These are phyloP conservation scores for Zoanthus sansibaricus DNA, from an alignment of 92 coral and sea anemone genomes.

Conservation along the genomic window DNA sequence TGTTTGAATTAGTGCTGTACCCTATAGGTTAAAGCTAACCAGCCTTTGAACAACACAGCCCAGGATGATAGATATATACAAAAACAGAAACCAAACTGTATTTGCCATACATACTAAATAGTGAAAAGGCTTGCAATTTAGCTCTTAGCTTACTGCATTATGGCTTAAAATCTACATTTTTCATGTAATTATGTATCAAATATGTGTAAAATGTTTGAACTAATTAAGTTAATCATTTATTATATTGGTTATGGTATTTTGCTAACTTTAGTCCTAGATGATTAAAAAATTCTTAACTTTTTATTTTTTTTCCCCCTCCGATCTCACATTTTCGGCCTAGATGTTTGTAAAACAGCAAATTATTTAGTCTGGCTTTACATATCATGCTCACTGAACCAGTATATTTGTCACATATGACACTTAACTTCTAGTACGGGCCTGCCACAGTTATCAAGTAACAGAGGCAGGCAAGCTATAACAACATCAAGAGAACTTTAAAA, in stretches of 20 bases:
- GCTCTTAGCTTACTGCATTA: background rate
- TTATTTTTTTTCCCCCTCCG: background rate
- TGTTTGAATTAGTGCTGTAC: background rate
- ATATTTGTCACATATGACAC: background rate
- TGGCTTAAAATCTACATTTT: background rate
- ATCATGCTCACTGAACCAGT: background rate
- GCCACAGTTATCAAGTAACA: slow-evolving; percentile 1
- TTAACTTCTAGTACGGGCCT: background rate
- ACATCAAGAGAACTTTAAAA: background rate
- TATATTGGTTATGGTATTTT: background rate
- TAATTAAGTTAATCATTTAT: background rate
- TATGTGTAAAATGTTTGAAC: background rate
- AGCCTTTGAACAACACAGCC: background rate
- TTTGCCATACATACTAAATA: background rate
- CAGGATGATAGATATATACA: background rate
- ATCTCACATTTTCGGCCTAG: background rate
- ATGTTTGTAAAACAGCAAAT: too few species aligned
- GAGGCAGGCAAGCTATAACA: slow-evolving; percentile 6
- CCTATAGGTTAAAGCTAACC: background rate
- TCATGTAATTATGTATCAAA: background rate
- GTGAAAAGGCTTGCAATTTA: background rate
- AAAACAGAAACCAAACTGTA: background rate
- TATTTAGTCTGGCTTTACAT: background rate
- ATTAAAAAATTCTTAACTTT: background rate
- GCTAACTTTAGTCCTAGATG: background rate